A percentile compares a stretch with the other conserved stretches of the same genome.
phyloP scores from a whole-genome alignment of 2,888 invertebrate species.

The Melanargia galathea region DNA sequence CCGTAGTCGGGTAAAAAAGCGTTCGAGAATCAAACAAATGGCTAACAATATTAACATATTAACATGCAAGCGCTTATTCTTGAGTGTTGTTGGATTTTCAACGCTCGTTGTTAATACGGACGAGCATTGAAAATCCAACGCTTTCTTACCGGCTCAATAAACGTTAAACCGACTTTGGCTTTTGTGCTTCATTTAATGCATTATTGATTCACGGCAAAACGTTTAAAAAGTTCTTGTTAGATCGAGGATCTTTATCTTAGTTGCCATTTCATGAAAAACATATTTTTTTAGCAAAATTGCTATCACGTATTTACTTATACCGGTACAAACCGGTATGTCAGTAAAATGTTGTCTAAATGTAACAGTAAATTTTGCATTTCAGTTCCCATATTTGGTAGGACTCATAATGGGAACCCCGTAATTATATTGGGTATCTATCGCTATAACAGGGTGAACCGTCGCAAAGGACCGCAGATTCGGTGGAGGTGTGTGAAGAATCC shows the following conservation, averaged over 20 bases:
- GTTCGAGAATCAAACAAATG: too few relatives aligned
- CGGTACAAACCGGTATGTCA: background rate
- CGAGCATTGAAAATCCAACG: too few relatives aligned
- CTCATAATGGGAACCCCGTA: slow-evolving; percentile 49
- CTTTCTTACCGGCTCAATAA: too few relatives aligned
- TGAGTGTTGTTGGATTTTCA: too few relatives aligned
- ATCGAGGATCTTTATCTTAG: background rate
- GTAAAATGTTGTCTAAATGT: background rate
- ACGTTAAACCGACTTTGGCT: too few relatives aligned
- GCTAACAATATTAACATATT: too few relatives aligned
- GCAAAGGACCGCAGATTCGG: slow-evolving; percentile 46
- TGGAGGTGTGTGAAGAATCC: slow-evolving; percentile 51
- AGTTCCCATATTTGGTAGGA: slow-evolving; percentile 45
- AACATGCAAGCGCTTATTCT: too few relatives aligned
- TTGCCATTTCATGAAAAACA: background rate
- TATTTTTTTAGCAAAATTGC: background rate
- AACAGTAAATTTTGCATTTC: slow-evolving; percentile 18
- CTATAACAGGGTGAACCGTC: slow-evolving; percentile 46
- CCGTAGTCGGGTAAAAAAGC: too few relatives aligned
- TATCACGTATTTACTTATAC: background rate
- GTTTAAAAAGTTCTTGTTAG: too few relatives aligned
- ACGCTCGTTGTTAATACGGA: too few relatives aligned
- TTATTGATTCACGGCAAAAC: too few relatives aligned
- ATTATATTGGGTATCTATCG: slow-evolving; percentile 49
- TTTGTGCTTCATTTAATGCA: too few relatives aligned